These are phyloP conservation scores for Hyla sarda DNA, from an alignment of 2,113 vertebrate species.

Conservation along the genomic window DNA sequence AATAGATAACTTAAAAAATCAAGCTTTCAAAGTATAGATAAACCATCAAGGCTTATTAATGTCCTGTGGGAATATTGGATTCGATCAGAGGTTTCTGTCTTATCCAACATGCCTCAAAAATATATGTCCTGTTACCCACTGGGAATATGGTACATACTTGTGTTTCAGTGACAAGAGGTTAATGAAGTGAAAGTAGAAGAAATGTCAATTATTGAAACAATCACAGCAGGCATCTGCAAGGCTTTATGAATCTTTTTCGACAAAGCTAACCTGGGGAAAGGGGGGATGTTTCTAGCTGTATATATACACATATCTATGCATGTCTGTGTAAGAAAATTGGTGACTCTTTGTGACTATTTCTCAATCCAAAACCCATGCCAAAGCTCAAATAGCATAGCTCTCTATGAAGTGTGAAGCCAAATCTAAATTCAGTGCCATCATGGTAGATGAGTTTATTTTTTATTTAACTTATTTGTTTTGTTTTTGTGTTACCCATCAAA, in stretches of 20 bases:
- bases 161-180: slow-evolving; percentile 28
- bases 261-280: not conserved
- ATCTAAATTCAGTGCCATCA: too few species aligned
- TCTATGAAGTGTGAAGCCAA: too few species aligned
- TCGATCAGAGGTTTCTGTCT: not conserved
- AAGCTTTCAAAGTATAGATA: slow-evolving; percentile 17
- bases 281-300: not conserved
- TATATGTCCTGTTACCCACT: slow-evolving; percentile 8
- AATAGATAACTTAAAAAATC: not conserved
- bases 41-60: not conserved
- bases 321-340: too few species aligned
- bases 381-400: too few species aligned
- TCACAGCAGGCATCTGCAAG: slow-evolving; percentile 14
- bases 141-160: slow-evolving; percentile 22
- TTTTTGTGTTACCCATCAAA: too few species aligned
- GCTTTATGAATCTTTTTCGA: not conserved
- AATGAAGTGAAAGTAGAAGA: slow-evolving; percentile 25
- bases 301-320: not conserved
- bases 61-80: slow-evolving; percentile 32
- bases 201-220: slow-evolving; percentile 43
- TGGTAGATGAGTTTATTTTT: too few species aligned
- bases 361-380: too few species aligned
- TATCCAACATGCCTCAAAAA: slow-evolving; percentile 5
- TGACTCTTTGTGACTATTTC: too few species aligned
- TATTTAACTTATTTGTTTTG: too few species aligned